Evolutionary conservation across 1,140 invertebrate species (phyloP).

Genomic region (Plectrocnemia conspersa): DNA sequence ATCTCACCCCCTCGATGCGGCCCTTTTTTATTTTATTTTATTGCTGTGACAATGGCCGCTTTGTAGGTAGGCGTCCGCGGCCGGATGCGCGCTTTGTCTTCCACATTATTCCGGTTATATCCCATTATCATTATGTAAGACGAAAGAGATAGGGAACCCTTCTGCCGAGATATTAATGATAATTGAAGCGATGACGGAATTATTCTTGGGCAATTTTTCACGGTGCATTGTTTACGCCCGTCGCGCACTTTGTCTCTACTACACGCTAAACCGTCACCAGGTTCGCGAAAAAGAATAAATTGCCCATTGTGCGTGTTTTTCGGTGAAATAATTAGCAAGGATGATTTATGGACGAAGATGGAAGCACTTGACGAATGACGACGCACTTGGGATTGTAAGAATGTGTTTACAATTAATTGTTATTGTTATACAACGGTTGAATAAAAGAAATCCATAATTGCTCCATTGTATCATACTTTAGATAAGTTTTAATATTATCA

Average conservation of each 20-base stretch:
- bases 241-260: slow-evolving; percentile 23
- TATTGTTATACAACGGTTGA: too few species aligned
- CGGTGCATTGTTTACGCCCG: slow-evolving; percentile 30
- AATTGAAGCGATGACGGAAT: slow-evolving; percentile 35
- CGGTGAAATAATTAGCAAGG: too few species aligned
- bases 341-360: too few species aligned
- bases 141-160: slow-evolving; percentile 22
- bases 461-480: too few species aligned
- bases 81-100: slow-evolving; percentile 29
- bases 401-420: too few species aligned
- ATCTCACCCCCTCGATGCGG: slow-evolving; percentile 28
- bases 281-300: too few species aligned
- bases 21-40: slow-evolving; percentile 29
- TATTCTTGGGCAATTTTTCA: slow-evolving; percentile 35
- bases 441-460: too few species aligned
- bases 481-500: too few species aligned
- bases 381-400: too few species aligned
- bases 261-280: too few species aligned
- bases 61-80: slow-evolving; percentile 22
- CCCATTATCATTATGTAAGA: slow-evolving; percentile 28
- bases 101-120: slow-evolving; percentile 29
- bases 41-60: slow-evolving; percentile 30
- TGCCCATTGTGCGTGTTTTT: too few species aligned
- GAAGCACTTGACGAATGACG: too few species aligned
- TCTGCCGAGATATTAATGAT: slow-evolving; percentile 31